Conservation (phyloP, 2,888 invertebrate species). For the Ennomos quercinarius region DNA sequence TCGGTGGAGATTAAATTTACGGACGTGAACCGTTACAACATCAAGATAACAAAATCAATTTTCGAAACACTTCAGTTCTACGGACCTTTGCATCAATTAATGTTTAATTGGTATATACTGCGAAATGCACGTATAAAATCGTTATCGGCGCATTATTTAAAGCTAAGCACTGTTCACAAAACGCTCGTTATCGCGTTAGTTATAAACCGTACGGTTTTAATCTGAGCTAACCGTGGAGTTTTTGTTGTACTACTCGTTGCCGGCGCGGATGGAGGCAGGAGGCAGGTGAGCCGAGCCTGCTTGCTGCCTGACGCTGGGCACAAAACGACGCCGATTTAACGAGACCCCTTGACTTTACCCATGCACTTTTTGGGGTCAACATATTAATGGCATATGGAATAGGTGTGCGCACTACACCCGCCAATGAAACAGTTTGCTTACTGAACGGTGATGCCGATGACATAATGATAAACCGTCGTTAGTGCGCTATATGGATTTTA, state of each 20-base stretch:
- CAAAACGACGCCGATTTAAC: conserved; percentile 47
- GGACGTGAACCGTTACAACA: conserved; percentile 20
- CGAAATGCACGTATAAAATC: conserved; percentile 33
- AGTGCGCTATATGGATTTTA: conserved; percentile 11
- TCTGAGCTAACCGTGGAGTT: conserved; percentile 30
- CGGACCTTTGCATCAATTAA: conserved; percentile 31
- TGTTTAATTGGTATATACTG: conserved; percentile 35
- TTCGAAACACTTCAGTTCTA: conserved; percentile 24
- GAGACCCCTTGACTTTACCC: conserved; percentile 35
- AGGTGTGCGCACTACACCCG: conserved; percentile 1
- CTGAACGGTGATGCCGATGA: conserved; percentile 3
- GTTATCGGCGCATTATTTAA: conserved; percentile 36
- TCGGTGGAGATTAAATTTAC: conserved; percentile 20
- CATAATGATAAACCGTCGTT: conserved; percentile 14
- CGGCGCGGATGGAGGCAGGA: conserved; percentile 30
- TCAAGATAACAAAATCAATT: conserved; percentile 31
- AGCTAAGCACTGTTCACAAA: conserved; percentile 35
- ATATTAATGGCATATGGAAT: conserved; percentile 20
- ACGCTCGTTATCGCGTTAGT: conserved; percentile 35
- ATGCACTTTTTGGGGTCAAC: conserved; percentile 12
- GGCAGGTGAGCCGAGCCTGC: conserved; percentile 47
- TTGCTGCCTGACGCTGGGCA: conserved; percentile 24
- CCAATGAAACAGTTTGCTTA: not conserved
- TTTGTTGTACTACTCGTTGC: conserved; percentile 41
- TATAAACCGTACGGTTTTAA: conserved; percentile 33